phyloP scores from a whole-genome alignment of 1,140 invertebrate genomes.

The Belonocnema kinseyi region DNA sequence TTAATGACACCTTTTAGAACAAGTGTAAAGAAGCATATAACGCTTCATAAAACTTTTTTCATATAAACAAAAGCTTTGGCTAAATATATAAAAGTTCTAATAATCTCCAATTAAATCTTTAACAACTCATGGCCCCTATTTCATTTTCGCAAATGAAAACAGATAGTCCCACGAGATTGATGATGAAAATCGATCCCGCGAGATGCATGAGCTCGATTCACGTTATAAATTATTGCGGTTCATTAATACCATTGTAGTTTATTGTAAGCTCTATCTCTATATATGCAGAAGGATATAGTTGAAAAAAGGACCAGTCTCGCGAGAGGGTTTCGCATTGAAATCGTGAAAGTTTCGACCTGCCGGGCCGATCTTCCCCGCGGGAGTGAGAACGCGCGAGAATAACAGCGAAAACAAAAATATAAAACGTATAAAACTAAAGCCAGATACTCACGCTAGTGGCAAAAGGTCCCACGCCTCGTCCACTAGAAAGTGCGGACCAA shows the following conservation, averaged over 20 bases:
- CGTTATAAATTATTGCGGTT: conserved; percentile 22
- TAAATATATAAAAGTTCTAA: not conserved
- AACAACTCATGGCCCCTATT: conserved; percentile 8
- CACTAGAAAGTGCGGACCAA: conserved; percentile 29
- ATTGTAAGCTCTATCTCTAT: conserved; percentile 22
- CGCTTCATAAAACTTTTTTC: no score
- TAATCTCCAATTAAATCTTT: conserved; percentile 12
- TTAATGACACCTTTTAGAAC: no score
- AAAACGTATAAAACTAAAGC: conserved; percentile 30
- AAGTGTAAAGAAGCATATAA: no score
- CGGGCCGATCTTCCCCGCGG: conserved; percentile 30
- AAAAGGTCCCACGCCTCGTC: conserved; percentile 30
- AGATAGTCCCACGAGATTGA: conserved; percentile 28
- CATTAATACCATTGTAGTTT: conserved; percentile 25
- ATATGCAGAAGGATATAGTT: not conserved
- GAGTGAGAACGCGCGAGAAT: conserved; percentile 29
- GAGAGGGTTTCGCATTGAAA: conserved; percentile 27
- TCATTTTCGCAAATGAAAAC: conserved; percentile 27
- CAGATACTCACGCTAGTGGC: conserved; percentile 15
- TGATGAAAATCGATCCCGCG: conserved; percentile 27
- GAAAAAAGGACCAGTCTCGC: not conserved
- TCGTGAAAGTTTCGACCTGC: conserved; percentile 31
- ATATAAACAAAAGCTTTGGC: no score
- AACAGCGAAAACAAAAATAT: conserved; percentile 32
- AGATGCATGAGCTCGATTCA: conserved; percentile 14